Base-by-base conservation (phyloP, 2,888 invertebrate genomes). In the Plebejus argus region DNA sequence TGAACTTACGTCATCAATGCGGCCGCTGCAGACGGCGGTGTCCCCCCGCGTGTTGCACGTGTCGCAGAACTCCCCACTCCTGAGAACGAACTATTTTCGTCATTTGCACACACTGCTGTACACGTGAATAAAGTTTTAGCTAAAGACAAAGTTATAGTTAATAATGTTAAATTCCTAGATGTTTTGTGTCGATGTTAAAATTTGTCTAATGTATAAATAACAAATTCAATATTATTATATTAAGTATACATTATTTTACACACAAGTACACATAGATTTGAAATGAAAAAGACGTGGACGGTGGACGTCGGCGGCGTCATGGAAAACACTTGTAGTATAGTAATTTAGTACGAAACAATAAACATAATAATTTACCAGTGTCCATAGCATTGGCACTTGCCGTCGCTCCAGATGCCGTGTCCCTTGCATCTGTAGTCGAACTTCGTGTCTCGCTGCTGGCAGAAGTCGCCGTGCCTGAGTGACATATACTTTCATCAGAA, bases 41-140 rank as follows among this genome's bases (percentile, higher is more conserved):
- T 74, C 74, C 20, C 74, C 74, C 23, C 74, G 45, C 8, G 74
- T 28, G 28, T 23, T 28, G 45, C 74, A 74, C 28, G 12, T 53
- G 74, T 74, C 74, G n/a, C 74, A 74, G 49, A 23, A 53, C 18
- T 53, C 53, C 18, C 74, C 74, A 23, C 23, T 28, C 74, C 74
- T 74, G 74, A 7, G 20, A 71, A 20, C n/a, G 23, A 71, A 71
- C 10, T 35, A 71, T 71, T 35, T 71, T 71, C 35, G 39, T 71
- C 39, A 71, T 20, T 71, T 39, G n/a, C 39, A 71, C 28, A 66
- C 66, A 61, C 12, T 53, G 61, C 23, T 66, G 28, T 28, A 66
- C 28, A 66, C 15, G 12, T 15, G 28, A 5, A 28, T 28, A 10
- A 28, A 66, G 66, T 66, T 61, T 61, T 6, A 28, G 20, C 66